Percentiles rank a stretch among this genome's conserved stretches.
Conservation (phyloP, 1,140 invertebrate species). For the Brachionus angularis region DNA sequence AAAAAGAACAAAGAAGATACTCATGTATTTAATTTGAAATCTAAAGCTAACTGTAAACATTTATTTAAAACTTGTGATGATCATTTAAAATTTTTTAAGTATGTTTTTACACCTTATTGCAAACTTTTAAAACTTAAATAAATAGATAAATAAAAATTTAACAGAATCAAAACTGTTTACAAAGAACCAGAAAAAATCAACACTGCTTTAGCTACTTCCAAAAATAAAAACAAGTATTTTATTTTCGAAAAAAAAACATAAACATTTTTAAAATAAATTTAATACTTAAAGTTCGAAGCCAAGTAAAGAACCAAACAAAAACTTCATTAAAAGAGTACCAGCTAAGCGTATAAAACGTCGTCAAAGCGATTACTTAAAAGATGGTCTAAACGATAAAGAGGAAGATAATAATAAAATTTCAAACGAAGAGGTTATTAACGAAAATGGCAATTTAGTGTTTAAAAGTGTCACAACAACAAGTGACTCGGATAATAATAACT, state of each 20-base stretch:
- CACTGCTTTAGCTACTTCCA: not conserved
- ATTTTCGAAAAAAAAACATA: not conserved
- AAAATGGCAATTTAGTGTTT: slow-evolving; percentile 27
- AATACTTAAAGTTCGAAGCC: not conserved
- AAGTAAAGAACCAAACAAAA: not conserved
- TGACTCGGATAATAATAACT: not conserved
- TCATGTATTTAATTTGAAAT: not conserved
- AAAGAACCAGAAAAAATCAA: slow-evolving; percentile 26
- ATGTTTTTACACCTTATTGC: not conserved
- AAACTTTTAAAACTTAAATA: not conserved
- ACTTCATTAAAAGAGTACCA: not conserved
- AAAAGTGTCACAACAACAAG: too few relatives aligned
- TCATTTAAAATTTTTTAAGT: slow-evolving; percentile 44
- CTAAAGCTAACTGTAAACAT: slow-evolving; percentile 18
- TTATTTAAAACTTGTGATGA: slow-evolving; percentile 24
- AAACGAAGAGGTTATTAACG: slow-evolving; percentile 4
- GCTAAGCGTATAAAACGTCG: slow-evolving; percentile 2
- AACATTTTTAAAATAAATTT: not conserved
- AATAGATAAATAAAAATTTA: not conserved
- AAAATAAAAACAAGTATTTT: not conserved
- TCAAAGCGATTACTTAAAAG: slow-evolving; percentile 4
- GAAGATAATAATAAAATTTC: not conserved
- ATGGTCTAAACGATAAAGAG: not conserved
- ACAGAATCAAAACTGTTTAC: slow-evolving; percentile 33
- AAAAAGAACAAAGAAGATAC: slow-evolving; percentile 18